Evolutionary conservation across 2,113 vertebrate species (phyloP), one percentile per base, ranked within the genome.

Genomic region (Podarcis muralis): DNA sequence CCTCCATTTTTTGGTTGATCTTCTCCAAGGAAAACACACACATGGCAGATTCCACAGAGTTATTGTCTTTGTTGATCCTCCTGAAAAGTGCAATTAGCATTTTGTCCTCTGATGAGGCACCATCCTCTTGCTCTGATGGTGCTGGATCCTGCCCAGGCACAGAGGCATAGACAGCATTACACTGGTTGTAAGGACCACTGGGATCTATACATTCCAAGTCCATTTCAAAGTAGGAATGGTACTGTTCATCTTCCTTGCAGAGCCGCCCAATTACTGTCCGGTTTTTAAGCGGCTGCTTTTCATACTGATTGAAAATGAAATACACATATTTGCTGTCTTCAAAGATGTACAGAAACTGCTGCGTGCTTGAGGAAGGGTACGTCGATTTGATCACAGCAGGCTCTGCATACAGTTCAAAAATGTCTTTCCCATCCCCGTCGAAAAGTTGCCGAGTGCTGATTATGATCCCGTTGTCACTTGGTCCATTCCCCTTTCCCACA

Each of bases 141-240:
- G 96, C 88, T 92, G 98, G 90, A 66, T 95, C 94, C 3, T 94
- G 71, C 3, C 98, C 98, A 0, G 97, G 95, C 0, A 80, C 75
- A 0, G 97, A 94, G 37, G 99, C 84, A 0, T 97, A 98, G 22
- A 98, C 98, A 0, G 98, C 98, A 90, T 98, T 97, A 37, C 96
- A 98, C 92, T 98, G 97, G 90, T 98, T 97, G 68, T 97, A 98
- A 87, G 83, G 77, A 32, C 90, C 93, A 0, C 92, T 75, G 6
- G 90, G 95, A 87, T 96, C 94, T 9, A 91, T 97, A 88, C 99
- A 99, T 84, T 95, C 97, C 86, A 99, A 96, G 94, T 98, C 98
- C 96, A 99, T 97, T 95, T 99, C 99, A 1, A 98, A 97, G 94
- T 99, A 99, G n/a, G 99, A 99, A 92, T 97, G 99, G 59, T 99